phyloP scores from a whole-genome alignment of 2,797 vertebrate genomes.

The Phataginus tetradactyla region DNA sequence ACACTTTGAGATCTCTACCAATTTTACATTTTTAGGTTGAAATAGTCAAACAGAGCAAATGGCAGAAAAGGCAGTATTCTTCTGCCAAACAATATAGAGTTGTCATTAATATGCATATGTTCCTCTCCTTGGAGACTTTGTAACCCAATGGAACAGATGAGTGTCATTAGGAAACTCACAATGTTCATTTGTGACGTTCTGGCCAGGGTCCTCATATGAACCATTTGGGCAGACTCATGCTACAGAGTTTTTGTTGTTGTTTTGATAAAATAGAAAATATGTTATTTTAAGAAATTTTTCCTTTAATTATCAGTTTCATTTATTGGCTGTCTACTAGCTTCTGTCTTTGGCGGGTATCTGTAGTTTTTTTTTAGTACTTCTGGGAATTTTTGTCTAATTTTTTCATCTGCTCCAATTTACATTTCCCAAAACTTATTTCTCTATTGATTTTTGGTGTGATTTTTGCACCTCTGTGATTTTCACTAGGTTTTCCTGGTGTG shows the following conservation, averaged over 20 bases:
- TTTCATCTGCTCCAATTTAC: not conserved
- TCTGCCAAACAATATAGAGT: not conserved
- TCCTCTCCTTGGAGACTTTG: not conserved
- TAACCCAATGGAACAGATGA: not conserved
- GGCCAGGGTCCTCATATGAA: not conserved
- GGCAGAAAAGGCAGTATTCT: not conserved
- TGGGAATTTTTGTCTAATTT: not conserved
- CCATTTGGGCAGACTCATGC: not conserved
- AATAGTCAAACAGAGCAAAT: not conserved
- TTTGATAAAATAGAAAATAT: not conserved
- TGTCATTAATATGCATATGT: not conserved
- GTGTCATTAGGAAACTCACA: not conserved
- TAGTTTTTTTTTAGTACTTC: not conserved
- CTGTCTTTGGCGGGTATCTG: not conserved
- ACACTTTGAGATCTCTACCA: not conserved
- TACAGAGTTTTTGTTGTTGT: not conserved
- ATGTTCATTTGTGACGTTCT: not conserved
- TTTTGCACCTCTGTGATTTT: not conserved
- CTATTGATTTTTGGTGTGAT: slow-evolving; percentile 27
- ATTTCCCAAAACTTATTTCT: slow-evolving; percentile 10
- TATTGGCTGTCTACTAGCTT: not conserved
- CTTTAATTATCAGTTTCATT: slow-evolving; percentile 26
- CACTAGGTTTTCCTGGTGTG: not conserved
- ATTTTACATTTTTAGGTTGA: not conserved
- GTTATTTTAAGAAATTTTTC: not conserved